Base-by-base conservation (phyloP, 2,888 invertebrate species). In the Argyresthia albistria region DNA sequence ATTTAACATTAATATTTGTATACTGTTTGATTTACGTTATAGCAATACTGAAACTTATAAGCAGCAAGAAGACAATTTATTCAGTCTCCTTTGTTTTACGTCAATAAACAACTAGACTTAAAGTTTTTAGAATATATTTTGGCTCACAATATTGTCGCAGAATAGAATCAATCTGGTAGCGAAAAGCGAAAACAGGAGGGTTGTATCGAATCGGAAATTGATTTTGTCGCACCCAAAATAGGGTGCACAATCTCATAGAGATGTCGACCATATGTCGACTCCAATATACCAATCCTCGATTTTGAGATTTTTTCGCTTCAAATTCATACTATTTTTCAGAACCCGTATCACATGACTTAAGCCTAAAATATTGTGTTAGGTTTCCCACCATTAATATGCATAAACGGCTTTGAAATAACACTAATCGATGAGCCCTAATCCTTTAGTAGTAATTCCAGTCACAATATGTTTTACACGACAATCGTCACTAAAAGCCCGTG, bases 161-260 rank as follows among this genome's bases (percentile, higher is more conserved):
- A 25, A 25, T 25, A 25, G 25, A 25, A 25, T 25, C 47, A 35
- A 35, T 47, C 47, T 35, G 12, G 47, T 35, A 47, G 35, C 6
- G 25, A n/a, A 71, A 70, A 69, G 64, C 67, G 62, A 73, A 64
- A 68, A 69, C 67, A 72, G 67, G 74, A 80, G 83, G 82, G 83
- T 76, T 80, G 78, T 77, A 80, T 76, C 80, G 73, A 82, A 83
- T 84, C 79, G 80, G 64, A 65, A 83, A 86, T 84, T 82, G 83
- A 86, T 84, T 82, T 83, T 78, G 80, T 84, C 80, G 71, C 78
- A 76, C 76, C 74, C 81, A 73, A 75, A 79, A 79, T 82, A 72
- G 86, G 86, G 86, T 84, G 83, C 76, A 77, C 80, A 78, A 70
- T 35, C 42, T 52, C 73, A 77, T 77, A 79, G 74, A 80, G 80